Percentiles rank a stretch among this genome's conserved stretches.
phyloP scores from a whole-genome alignment of 2,888 invertebrate species.

The Hesperia comma region DNA sequence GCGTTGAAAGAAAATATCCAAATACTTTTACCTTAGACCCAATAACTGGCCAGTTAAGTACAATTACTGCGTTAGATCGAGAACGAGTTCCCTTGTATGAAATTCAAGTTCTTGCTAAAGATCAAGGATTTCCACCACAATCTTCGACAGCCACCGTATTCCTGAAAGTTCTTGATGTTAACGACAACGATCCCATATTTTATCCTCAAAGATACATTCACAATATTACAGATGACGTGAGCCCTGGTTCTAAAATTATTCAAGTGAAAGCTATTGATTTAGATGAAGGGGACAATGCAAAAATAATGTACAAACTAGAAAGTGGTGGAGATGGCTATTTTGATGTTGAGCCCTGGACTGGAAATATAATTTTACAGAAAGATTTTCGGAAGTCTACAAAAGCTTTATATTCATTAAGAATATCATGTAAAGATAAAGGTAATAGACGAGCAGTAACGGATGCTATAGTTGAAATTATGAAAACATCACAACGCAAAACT shows the following conservation, averaged over 20 bases:
- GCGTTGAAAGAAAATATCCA: conserved; percentile 91
- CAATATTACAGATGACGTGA: conserved; percentile 87
- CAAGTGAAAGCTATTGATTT: conserved; percentile 92
- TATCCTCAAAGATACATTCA: conserved; percentile 95
- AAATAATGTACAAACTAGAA: conserved; percentile 90
- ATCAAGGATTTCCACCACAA: conserved; percentile 95
- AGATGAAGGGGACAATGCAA: conserved; percentile 95
- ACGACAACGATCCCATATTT: conserved; percentile 96
- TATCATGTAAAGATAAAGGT: conserved; percentile 93
- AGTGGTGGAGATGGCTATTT: conserved; percentile 92
- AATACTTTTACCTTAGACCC: conserved; percentile 92
- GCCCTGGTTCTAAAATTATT: conserved; percentile 86
- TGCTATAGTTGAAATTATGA: conserved; percentile 92
- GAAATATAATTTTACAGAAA: conserved; percentile 88
- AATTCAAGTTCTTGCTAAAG: conserved; percentile 93
- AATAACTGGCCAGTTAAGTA: conserved; percentile 92
- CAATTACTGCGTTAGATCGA: conserved; percentile 90
- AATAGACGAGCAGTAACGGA: conserved; percentile 88
- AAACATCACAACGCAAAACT: conserved; percentile 87
- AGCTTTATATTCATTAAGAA: conserved; percentile 87
- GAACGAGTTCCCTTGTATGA: conserved; percentile 91
- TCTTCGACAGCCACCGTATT: conserved; percentile 95
- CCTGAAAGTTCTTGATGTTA: conserved; percentile 92
- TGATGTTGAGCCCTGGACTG: conserved; percentile 90
- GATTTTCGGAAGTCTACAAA: conserved; percentile 86